Base-by-base conservation (phyloP, 2,797 vertebrate genomes). In the Chelidonichthys spinosus region DNA sequence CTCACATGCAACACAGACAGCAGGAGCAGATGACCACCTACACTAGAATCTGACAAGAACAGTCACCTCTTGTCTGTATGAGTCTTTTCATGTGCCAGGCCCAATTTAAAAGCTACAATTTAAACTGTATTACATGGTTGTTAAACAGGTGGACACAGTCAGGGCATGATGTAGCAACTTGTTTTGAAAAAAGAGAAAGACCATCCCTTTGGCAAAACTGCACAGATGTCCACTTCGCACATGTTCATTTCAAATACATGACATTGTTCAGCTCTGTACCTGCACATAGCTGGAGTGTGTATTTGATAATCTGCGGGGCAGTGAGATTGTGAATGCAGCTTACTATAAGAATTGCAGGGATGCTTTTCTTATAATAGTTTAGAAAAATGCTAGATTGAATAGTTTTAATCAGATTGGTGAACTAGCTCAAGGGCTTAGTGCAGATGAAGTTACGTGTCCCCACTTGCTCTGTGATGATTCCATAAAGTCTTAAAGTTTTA, bases 361-460 rank as follows among this genome's bases (percentile, higher is more conserved):
- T 59, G 2, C 11, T 50, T 15, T 7, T 47, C 7, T 50, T 11
- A 2, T 58, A 46, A 55, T 43, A 54, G 13, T 63, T 63, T 52
- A 46, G 25, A 69, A 15, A 80, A 85, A 82, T 59, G 39, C 37
- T 46, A 56, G 83, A 81, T 81, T 86, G 54, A 73, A 81, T 37
- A 43, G 44, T 82, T 84, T 76, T 66, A 84, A 69, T 87, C 63
- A 66, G 74, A 81, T 90, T 84, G 58, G 54, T 46, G 56, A 52
- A 66, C 32, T 40, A 55, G 78, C 59, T 85, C 87, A 86, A 66
- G 25, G 69, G 82, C 69, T 90, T 90, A 87, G 52, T 49, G 65
- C 74, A 72, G 74, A 86, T 86, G 42, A 65, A 72, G 55, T 85
- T 77, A 46, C 63, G 65, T 72, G 52, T 39, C 62, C 18, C 13